phyloP scores from a whole-genome alignment of 2,797 vertebrate species.

The Thalassophryne amazonica region DNA sequence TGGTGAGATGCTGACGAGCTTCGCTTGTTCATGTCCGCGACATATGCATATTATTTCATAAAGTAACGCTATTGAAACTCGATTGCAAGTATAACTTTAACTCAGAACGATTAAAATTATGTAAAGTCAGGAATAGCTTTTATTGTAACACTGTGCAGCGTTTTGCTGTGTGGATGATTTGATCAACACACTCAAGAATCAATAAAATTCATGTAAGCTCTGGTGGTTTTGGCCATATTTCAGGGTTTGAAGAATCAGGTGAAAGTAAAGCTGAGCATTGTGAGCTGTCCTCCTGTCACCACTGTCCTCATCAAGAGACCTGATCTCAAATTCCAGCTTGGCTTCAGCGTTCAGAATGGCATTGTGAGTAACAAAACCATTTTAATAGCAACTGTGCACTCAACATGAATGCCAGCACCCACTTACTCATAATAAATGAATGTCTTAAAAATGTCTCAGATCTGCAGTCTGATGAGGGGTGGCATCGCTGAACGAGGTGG shows the following conservation, averaged over 20 bases:
- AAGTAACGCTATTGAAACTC: too few relatives aligned
- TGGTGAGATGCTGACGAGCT: too few relatives aligned
- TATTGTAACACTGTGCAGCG: background rate
- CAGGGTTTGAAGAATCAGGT: conserved; percentile 95
- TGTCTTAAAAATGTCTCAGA: conserved; percentile 68
- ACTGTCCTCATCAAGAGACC: conserved; percentile 97
- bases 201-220: background rate
- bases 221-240: background rate
- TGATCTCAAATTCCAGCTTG: conserved; percentile 95
- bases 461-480: conserved; percentile 97
- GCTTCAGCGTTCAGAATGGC: conserved; percentile 90
- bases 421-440: background rate
- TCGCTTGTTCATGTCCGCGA: too few relatives aligned
- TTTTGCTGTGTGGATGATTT: background rate
- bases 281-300: conserved; percentile 96
- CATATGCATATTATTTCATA: too few relatives aligned
- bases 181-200: background rate
- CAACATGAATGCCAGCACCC: background rate
- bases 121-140: too few relatives aligned
- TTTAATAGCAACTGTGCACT: background rate
- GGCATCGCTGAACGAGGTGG: conserved; percentile 97
- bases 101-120: too few relatives aligned
- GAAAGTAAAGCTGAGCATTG: conserved; percentile 93
- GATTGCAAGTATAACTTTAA: too few relatives aligned
- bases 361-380: conserved; percentile 72